These are phyloP conservation scores for Phalacrocorax carbo DNA, from an alignment of 2,113 vertebrate genomes.

Conservation along the genomic window DNA sequence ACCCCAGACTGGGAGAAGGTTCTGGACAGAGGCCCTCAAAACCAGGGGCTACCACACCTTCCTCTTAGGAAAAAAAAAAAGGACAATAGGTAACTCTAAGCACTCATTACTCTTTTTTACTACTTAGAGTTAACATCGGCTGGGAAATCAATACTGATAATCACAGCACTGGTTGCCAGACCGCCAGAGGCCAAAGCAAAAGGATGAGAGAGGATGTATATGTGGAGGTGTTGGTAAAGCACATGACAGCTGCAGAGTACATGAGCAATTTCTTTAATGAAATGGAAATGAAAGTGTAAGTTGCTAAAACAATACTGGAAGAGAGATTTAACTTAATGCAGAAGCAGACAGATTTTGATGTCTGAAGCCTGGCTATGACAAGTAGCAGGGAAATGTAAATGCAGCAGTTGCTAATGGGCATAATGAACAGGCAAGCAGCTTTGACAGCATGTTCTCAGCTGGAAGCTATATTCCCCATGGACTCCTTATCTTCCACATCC, in stretches of 20 bases:
- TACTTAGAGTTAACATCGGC: background rate
- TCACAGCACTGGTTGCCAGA: background rate
- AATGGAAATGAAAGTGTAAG: background rate
- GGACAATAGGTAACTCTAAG: background rate
- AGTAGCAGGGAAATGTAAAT: background rate
- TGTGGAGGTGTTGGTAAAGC: background rate
- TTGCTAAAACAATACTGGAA: background rate
- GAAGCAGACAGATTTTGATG: background rate
- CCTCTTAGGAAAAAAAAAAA: background rate
- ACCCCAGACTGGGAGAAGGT: background rate
- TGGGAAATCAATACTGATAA: background rate
- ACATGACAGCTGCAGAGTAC: background rate
- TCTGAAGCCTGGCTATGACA: background rate
- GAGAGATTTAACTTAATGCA: background rate
- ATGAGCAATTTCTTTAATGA: background rate
- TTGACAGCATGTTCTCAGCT: background rate
- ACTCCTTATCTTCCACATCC: constrained; percentile 13
- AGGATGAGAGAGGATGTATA: background rate
- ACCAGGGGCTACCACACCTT: background rate
- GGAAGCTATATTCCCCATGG: background rate
- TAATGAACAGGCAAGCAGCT: background rate
- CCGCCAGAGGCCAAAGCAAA: background rate
- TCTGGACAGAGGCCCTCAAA: background rate
- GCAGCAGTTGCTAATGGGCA: background rate
- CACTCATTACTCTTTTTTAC: background rate